These are phyloP conservation scores for Gonatopus flavifemur DNA, from an alignment of 1,140 invertebrate genomes.

Conservation along the genomic window DNA sequence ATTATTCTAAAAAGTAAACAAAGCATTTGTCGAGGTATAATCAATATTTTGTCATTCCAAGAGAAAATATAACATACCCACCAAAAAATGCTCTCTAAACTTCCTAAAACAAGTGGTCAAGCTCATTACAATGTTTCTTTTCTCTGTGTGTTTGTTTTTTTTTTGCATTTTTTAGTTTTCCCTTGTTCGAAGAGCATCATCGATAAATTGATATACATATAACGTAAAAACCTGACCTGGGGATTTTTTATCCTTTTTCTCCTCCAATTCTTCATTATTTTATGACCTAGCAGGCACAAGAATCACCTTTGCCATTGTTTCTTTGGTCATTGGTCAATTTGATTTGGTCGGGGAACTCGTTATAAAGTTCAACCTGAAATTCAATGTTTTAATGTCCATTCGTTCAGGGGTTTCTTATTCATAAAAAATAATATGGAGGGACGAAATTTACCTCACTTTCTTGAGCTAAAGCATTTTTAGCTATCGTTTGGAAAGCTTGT, in stretches of 20 bases:
- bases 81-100: slow-evolving; percentile 17
- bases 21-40: too few species aligned
- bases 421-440: slow-evolving; percentile 4
- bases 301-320: slow-evolving; percentile 70
- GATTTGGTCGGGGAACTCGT: slow-evolving; percentile 97
- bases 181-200: too few species aligned
- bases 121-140: slow-evolving; percentile 27
- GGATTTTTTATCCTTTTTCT: slow-evolving; percentile 37
- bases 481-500: slow-evolving; percentile 97
- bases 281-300: slow-evolving; percentile 74
- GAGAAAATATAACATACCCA: too few species aligned
- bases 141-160: too few species aligned
- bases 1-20: too few species aligned
- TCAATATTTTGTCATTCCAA: too few species aligned
- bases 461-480: slow-evolving; percentile 94
- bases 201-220: slow-evolving; percentile 20
- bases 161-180: too few species aligned
- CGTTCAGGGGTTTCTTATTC: too few species aligned
- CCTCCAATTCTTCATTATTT: slow-evolving; percentile 34
- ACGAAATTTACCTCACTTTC: slow-evolving; percentile 66
- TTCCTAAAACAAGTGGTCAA: slow-evolving; percentile 27
- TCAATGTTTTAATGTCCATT: too few species aligned
- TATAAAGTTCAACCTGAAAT: slow-evolving; percentile 84
- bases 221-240: slow-evolving; percentile 51
- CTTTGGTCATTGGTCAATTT: slow-evolving; percentile 70